A percentile compares a stretch with the other conserved stretches of the same genome.
phyloP scores from a whole-genome alignment of 1,140 invertebrate species.

The Cephus cinctus region DNA sequence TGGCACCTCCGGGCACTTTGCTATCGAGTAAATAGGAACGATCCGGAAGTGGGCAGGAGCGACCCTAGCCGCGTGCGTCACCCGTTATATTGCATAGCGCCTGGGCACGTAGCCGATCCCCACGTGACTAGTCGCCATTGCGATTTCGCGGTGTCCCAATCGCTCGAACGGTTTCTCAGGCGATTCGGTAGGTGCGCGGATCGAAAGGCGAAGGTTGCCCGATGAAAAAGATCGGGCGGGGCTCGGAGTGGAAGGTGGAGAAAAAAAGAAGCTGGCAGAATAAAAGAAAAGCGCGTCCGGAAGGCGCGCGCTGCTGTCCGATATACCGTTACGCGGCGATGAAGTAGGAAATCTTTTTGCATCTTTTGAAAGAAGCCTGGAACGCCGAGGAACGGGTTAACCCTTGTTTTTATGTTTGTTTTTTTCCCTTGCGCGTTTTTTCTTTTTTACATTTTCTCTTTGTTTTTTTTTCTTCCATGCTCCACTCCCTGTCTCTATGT shows the following conservation, averaged over 20 bases:
- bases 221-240: conserved; percentile 17
- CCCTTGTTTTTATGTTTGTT: background rate
- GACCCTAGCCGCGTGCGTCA: too few relatives aligned
- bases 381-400: too few relatives aligned
- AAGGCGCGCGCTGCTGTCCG: conserved; percentile 26
- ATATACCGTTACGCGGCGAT: conserved; percentile 36
- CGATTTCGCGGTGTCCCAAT: too few relatives aligned
- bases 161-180: too few relatives aligned
- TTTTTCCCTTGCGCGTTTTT: background rate
- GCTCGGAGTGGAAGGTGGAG: conserved; percentile 1
- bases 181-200: too few relatives aligned
- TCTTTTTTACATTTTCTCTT: background rate
- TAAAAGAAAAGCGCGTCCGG: background rate
- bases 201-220: conserved; percentile 16
- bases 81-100: too few relatives aligned
- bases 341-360: conserved; percentile 15
- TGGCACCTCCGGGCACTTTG: too few relatives aligned
- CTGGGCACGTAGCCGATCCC: too few relatives aligned
- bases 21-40: too few relatives aligned
- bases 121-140: too few relatives aligned
- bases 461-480: conserved; percentile 4
- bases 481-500: conserved; percentile 6
- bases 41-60: too few relatives aligned
- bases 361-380: too few relatives aligned
- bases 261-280: conserved; percentile 15